phyloP scores from a whole-genome alignment of 2,113 vertebrate species.

The Hepsetus odoe region DNA sequence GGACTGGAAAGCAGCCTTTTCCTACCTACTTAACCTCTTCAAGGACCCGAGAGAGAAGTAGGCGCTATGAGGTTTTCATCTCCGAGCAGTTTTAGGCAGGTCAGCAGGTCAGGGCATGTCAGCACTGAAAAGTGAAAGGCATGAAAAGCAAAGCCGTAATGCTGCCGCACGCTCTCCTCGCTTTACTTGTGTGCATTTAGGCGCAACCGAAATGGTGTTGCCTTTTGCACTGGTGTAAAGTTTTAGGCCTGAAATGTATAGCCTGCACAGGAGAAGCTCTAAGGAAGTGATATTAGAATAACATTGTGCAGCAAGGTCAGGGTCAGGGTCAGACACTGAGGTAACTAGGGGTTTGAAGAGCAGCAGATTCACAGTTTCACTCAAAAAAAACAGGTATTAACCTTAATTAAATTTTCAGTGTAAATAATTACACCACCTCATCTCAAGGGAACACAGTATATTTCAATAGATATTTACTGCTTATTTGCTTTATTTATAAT shows the following conservation, averaged over 20 bases:
- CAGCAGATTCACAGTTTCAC: too few species aligned
- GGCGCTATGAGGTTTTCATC: neutral
- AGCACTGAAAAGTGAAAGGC: neutral
- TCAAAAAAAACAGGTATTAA: too few species aligned
- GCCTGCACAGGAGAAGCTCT: neutral
- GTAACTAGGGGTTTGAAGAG: too few species aligned
- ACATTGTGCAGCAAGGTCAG: too few species aligned
- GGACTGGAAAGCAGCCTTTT: slow-evolving; percentile 5
- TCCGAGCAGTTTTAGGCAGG: neutral
- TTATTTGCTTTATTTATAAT: too few species aligned
- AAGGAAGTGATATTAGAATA: too few species aligned
- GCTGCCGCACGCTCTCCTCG: neutral
- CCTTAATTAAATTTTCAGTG: too few species aligned
- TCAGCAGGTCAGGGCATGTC: slow-evolving; percentile 9
- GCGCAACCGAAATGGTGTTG: neutral
- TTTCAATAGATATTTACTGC: too few species aligned
- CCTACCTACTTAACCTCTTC: neutral
- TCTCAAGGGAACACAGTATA: too few species aligned
- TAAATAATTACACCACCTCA: too few species aligned
- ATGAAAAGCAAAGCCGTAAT: neutral
- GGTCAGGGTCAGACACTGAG: too few species aligned
- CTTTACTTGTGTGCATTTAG: neutral
- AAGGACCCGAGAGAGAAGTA: neutral
- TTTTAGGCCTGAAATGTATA: slow-evolving; percentile 8
- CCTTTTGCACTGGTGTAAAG: neutral